A percentile compares a stretch with the other conserved stretches of the same genome.
phyloP scores from a whole-genome alignment of 1,140 invertebrate genomes.

The Lucilia cuprina region DNA sequence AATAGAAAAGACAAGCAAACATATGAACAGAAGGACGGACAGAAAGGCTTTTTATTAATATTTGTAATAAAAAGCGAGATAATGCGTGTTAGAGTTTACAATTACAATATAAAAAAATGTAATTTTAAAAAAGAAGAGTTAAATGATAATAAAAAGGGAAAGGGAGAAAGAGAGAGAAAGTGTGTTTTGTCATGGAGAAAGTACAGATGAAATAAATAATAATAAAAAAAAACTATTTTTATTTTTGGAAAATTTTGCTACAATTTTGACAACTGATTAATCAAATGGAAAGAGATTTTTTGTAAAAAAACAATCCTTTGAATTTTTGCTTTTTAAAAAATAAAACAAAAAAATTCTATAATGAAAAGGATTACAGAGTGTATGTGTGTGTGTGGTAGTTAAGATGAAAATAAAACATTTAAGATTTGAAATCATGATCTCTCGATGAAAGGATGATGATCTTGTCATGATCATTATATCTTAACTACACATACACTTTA shows the following conservation, averaged over 20 bases:
- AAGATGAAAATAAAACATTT: not conserved
- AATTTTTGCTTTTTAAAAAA: too few species aligned
- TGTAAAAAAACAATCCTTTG: too few species aligned
- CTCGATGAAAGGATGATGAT: too few species aligned
- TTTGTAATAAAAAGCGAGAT: not conserved
- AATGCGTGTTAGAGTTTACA: not conserved
- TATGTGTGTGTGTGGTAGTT: not conserved
- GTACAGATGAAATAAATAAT: not conserved
- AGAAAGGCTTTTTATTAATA: too few species aligned
- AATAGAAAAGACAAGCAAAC: not conserved
- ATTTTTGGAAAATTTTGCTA: not conserved
- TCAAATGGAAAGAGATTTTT: not conserved
- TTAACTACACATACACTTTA: not conserved
- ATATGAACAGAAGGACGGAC: not conserved
- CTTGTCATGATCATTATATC: not conserved
- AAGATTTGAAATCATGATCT: constrained; percentile 20
- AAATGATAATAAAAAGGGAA: not conserved
- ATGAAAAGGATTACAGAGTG: not conserved
- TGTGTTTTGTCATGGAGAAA: not conserved
- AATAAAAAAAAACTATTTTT: not conserved
- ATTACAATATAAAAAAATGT: not conserved
- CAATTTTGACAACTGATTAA: not conserved
- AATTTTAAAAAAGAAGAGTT: not conserved
- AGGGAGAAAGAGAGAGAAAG: not conserved
- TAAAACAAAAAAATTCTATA: not conserved